phyloP scores from a whole-genome alignment of 2,113 vertebrate species.

The Channa argus region DNA sequence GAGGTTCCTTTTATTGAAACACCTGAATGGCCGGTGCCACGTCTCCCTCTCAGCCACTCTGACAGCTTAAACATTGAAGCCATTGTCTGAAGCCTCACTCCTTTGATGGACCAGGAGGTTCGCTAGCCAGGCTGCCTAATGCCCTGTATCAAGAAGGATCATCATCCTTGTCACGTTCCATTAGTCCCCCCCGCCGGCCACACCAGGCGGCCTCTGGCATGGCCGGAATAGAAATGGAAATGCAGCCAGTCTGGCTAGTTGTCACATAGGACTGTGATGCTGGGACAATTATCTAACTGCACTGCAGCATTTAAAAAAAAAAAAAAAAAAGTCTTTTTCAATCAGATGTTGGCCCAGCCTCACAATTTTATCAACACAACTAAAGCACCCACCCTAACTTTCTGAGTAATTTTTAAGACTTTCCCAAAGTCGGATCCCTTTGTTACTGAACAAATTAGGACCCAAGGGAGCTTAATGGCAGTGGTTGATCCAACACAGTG shows the following conservation, averaged over 20 bases:
- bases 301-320: constrained; percentile 19
- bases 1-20: constrained; percentile 27
- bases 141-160: constrained; percentile 71
- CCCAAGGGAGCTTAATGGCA: constrained; percentile 40
- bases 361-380: constrained; percentile 26
- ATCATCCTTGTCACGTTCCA: constrained; percentile 74
- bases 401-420: constrained; percentile 20
- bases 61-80: constrained; percentile 70
- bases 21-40: constrained; percentile 45
- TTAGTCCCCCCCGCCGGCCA: constrained; percentile 65
- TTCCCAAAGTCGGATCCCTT: constrained; percentile 29
- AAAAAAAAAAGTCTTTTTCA: constrained; percentile 16
- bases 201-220: constrained; percentile 29
- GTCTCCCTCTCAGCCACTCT: constrained; percentile 47
- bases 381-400: constrained; percentile 18
- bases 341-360: constrained; percentile 9
- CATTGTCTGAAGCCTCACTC: constrained; percentile 66
- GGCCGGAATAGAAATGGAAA: constrained; percentile 51
- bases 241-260: constrained; percentile 18
- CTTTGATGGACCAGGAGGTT: constrained; percentile 66
- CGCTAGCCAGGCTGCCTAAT: constrained; percentile 67
- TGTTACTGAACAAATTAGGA: constrained; percentile 48
- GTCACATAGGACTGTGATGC: constrained; percentile 34
- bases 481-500: constrained; percentile 43
- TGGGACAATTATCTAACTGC: constrained; percentile 20